Percentiles rank a stretch among this genome's conserved stretches.
Evolutionary conservation across 2,113 vertebrate genomes (phyloP).

Genomic region (Cromileptes altivelis): DNA sequence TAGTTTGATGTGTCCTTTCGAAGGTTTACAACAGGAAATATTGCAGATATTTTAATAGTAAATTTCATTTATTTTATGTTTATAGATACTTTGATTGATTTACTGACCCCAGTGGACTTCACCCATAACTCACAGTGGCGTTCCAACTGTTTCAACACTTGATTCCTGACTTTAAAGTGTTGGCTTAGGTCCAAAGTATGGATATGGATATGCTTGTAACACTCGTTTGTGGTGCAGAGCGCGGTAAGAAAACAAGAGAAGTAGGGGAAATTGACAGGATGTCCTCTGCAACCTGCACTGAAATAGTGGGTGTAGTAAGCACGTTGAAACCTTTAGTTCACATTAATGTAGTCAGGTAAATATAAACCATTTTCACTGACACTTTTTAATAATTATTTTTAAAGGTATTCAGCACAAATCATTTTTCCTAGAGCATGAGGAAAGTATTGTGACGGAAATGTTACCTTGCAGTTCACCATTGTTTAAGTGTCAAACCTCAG

Average conservation of each 20-base stretch:
- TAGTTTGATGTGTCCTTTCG: background rate
- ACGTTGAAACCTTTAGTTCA: background rate
- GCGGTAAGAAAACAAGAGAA: background rate
- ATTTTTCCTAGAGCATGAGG: background rate
- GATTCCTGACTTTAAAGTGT: constrained; percentile 20
- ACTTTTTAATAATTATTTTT: background rate
- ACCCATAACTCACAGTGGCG: constrained; percentile 31
- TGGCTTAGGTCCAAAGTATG: constrained; percentile 35
- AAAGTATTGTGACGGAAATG: background rate
- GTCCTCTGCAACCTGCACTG: background rate
- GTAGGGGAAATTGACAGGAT: background rate
- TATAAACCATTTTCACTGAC: background rate
- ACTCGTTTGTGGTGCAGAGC: background rate
- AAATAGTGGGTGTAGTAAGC: background rate
- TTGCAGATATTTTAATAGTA: background rate
- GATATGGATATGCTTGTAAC: constrained; percentile 10
- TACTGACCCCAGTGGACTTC: background rate
- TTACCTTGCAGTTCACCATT: too few species aligned
- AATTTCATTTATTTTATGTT: background rate
- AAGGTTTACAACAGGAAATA: background rate
- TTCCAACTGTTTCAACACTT: constrained; percentile 30
- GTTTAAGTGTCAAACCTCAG: background rate
- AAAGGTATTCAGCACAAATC: background rate
- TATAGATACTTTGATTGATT: constrained; percentile 19
- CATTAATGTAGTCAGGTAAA: background rate